Evolutionary conservation across 2,888 invertebrate genomes (phyloP), one percentile per base, ranked within the genome.

Genomic region (Baccha elongata): DNA sequence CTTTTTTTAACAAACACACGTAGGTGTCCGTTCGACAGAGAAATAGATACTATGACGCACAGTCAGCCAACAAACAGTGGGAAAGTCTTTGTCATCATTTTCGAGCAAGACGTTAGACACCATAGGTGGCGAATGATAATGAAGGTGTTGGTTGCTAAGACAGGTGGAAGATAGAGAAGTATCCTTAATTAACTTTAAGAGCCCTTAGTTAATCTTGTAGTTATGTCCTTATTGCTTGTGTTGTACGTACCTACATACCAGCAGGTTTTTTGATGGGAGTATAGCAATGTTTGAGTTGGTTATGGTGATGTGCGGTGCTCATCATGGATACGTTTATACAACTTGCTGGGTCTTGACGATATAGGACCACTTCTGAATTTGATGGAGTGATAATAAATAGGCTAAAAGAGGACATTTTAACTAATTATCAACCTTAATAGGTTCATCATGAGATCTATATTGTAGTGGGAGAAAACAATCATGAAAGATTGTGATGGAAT

Each of bases 161-260:
- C 73, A 52, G 65, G 32, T 46, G 50, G 37, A 78, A 58, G 58
- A 73, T 53, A 50, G 40, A 50, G 62, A 69, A 58, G 64, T 69
- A 64, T 75, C 69, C 75, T 50, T 80, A 80, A 80, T 80, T 75
- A 75, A 80, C 55, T 53, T 46, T 64, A 75, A 80, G 68, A 58
- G 71, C 75, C 50, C 64, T 75, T 44, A 29, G 79, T 68, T 80
- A 74, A 65, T 74, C 58, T 40, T 55, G 40, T 64, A 50, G 62
- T 44, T 64, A 58, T 80, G 64, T 64, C 42, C 29, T 8, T 26
- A 17, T 35, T 69, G 50, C 35, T 52, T 42, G 8, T 65, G 37
- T 50, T 17, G 23, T 29, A 23, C 13, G 13, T 40, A 42, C 17
- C 40, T 37, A 4, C 17, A 32, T n/a, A 15, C 7, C 17, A 17